These are phyloP conservation scores for Dryadula phaetusa DNA, from an alignment of 2,888 invertebrate species.

Conservation along the genomic window DNA sequence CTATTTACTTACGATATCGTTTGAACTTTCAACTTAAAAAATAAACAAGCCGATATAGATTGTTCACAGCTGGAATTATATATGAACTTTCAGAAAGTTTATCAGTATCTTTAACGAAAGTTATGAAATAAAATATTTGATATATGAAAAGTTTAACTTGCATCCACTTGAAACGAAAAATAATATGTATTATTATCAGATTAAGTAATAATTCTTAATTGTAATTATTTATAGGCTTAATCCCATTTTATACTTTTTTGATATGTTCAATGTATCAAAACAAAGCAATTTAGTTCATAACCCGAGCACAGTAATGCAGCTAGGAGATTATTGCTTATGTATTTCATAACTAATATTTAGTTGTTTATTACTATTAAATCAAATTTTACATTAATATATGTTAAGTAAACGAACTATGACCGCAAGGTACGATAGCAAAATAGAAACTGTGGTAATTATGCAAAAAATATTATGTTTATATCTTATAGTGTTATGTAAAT, in stretches of 20 bases:
- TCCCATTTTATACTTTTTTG: too few relatives aligned
- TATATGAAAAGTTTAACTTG: background rate
- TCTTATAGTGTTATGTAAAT: conserved; percentile 68
- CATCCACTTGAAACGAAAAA: too few relatives aligned
- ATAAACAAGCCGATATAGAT: conserved; percentile 35
- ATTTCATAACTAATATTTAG: background rate
- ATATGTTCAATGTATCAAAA: background rate
- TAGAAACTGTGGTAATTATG: conserved; percentile 59
- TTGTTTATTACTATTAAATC: background rate
- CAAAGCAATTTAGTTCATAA: background rate
- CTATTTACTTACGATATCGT: conserved; percentile 36
- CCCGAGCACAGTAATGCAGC: background rate
- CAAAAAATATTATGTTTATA: conserved; percentile 62
- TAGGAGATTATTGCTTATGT: background rate
- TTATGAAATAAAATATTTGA: background rate
- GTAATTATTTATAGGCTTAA: too few relatives aligned
- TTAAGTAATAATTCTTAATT: too few relatives aligned
- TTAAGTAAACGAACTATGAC: conserved; percentile 37
- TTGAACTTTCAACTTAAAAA: conserved; percentile 39
- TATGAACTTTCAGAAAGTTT: background rate
- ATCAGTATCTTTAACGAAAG: background rate
- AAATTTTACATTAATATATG: background rate
- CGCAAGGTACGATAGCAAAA: conserved; percentile 48
- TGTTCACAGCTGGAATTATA: conserved; percentile 27
- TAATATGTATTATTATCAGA: too few relatives aligned